phyloP scores from a whole-genome alignment of 2,797 vertebrate species.

The Aselliscus stoliczkanus region DNA sequence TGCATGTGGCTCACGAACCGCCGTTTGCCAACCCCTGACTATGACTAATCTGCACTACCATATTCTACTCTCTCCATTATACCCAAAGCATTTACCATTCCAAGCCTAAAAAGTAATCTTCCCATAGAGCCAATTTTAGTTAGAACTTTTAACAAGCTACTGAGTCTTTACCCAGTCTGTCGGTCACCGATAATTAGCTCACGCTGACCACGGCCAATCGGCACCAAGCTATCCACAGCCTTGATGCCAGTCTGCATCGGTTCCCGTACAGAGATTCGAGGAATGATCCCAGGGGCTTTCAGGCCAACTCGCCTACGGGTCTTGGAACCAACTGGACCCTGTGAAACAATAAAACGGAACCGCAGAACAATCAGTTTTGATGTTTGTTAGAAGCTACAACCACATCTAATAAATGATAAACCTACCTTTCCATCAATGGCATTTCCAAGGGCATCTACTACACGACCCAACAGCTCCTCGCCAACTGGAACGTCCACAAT shows the following conservation, averaged over 20 bases:
- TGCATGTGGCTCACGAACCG: too few species aligned
- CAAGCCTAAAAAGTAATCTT: not conserved
- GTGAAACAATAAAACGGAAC: not conserved
- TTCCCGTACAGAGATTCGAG: conserved; percentile 96
- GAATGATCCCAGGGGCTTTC: conserved; percentile 97
- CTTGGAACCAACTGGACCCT: conserved; percentile 90
- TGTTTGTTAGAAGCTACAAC: not conserved
- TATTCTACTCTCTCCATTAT: not conserved
- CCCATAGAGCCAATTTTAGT: not conserved
- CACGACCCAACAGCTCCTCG: conserved; percentile 91
- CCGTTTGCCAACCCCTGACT: too few species aligned
- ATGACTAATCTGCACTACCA: not conserved
- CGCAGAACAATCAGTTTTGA: not conserved
- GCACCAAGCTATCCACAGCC: conserved; percentile 97
- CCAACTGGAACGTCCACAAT: conserved; percentile 98
- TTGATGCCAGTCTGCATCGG: conserved; percentile 99
- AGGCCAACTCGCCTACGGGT: conserved; percentile 93
- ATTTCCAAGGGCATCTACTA: conserved; percentile 96
- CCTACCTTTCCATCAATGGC: conserved; percentile 95
- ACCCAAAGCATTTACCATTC: not conserved
- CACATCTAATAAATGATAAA: not conserved
- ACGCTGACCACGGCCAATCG: conserved; percentile 97
- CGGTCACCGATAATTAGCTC: conserved; percentile 99
- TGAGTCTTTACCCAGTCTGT: conserved; percentile 92
- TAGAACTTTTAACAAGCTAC: not conserved